phyloP scores from a whole-genome alignment of 2,113 vertebrate species.

The Petaurus breviceps region DNA sequence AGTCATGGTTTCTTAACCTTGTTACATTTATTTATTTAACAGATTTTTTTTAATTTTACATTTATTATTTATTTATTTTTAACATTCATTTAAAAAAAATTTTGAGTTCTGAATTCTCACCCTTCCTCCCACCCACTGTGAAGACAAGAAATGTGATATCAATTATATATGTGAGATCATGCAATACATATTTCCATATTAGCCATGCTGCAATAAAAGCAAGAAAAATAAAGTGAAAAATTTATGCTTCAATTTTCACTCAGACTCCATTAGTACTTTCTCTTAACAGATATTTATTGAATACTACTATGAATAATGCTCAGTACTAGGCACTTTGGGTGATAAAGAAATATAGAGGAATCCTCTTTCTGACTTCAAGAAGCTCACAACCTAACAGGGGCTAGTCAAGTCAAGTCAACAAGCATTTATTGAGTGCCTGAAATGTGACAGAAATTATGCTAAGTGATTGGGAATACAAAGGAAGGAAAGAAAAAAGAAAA shows the following conservation, averaged over 20 bases:
- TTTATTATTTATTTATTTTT: background rate
- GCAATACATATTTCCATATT: background rate
- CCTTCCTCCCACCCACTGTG: background rate
- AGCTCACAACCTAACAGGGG: background rate
- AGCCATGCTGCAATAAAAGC: background rate
- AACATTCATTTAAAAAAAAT: background rate
- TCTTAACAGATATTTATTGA: background rate
- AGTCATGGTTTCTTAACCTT: background rate
- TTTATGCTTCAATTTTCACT: background rate
- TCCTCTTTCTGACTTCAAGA: background rate
- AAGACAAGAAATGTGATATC: background rate
- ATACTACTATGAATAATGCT: background rate
- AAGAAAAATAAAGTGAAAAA: background rate
- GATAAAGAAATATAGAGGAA: background rate
- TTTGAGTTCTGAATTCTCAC: background rate
- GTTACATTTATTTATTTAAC: background rate
- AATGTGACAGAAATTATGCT: background rate
- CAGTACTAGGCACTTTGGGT: background rate
- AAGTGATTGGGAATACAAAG: background rate
- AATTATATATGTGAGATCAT: background rate
- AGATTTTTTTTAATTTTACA: background rate
- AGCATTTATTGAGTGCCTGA: background rate
- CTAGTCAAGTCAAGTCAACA: background rate
- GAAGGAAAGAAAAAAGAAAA: background rate
- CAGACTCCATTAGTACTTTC: background rate